These are phyloP conservation scores for Notechis scutatus DNA, from an alignment of 2,113 vertebrate species.

Conservation along the genomic window DNA sequence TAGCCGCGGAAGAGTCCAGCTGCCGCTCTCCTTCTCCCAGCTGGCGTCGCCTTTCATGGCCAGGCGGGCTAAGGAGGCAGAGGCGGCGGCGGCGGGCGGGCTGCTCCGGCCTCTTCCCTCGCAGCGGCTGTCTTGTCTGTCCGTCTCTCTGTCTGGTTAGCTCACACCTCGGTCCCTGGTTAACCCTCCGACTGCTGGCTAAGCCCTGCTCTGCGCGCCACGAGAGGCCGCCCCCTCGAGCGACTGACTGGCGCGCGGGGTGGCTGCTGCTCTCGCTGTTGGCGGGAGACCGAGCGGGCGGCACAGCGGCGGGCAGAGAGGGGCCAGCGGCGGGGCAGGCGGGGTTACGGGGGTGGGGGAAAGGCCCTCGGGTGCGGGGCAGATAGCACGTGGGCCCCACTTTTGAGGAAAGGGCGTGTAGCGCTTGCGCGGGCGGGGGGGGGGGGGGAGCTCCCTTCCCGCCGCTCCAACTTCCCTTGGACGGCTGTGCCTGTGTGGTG, in stretches of 20 bases:
- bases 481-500: background rate
- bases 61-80: background rate
- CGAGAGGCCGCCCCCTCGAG: conserved; percentile 5
- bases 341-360: conserved; percentile 13
- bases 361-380: background rate
- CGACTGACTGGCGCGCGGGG: background rate
- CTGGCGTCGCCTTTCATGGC: conserved; percentile 2
- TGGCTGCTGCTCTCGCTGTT: background rate
- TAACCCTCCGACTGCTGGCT: conserved; percentile 60
- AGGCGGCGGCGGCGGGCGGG: conserved; percentile 49
- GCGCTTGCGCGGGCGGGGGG: background rate
- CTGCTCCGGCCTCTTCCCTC: conserved; percentile 58
- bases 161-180: conserved; percentile 51
- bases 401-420: background rate
- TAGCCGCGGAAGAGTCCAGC: background rate
- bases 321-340: background rate
- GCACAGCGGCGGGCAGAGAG: background rate
- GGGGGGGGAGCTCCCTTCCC: too few relatives aligned
- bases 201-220: background rate
- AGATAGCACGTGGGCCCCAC: background rate
- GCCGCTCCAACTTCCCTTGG: background rate
- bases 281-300: conserved; percentile 25
- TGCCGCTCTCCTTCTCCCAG: background rate
- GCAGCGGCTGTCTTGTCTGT: conserved; percentile 42
- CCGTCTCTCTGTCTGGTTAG: conserved; percentile 37